Conservation (phyloP, 2,888 invertebrate species). For the Podotricha telesiphe region DNA sequence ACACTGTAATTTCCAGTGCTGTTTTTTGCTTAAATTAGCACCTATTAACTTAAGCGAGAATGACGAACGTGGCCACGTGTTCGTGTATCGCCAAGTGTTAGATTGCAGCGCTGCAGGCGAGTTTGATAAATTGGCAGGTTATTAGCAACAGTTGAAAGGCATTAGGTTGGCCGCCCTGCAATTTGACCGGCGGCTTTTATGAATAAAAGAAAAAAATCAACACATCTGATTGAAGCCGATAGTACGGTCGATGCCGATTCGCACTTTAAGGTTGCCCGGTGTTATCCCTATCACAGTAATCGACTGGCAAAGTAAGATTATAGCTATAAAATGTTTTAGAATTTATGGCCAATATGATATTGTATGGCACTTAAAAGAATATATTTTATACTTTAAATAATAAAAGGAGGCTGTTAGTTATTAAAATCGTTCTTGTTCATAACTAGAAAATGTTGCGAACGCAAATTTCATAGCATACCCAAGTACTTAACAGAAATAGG, state of each 20-base stretch:
- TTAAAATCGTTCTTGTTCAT: background rate
- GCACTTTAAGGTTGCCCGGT: conserved; percentile 56
- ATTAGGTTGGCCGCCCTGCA: conserved; percentile 81
- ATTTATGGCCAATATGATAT: conserved; percentile 41
- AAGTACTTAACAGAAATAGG: background rate
- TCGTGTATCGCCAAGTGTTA: conserved; percentile 34
- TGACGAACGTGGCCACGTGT: conserved; percentile 37
- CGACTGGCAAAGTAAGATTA: conserved; percentile 51
- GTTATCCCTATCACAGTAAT: conserved; percentile 56
- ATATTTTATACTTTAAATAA: conserved; percentile 9
- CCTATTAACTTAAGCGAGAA: conserved; percentile 38
- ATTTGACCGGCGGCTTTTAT: conserved; percentile 74
- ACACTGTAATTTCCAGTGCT: conserved; percentile 35
- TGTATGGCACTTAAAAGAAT: conserved; percentile 26
- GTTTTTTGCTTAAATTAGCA: conserved; percentile 43
- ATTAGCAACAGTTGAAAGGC: conserved; percentile 84
- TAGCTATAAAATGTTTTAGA: conserved; percentile 47
- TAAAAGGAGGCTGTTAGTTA: background rate
- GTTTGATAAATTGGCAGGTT: conserved; percentile 83
- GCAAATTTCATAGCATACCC: background rate
- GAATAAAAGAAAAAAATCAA: conserved; percentile 77
- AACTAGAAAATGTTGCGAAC: background rate
- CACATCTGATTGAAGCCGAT: conserved; percentile 72
- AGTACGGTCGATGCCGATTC: conserved; percentile 59
- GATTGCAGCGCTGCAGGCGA: conserved; percentile 59